Evolutionary conservation across 2,113 vertebrate genomes (phyloP), one percentile per base, ranked within the genome.

Genomic region (Hippocampus guttulatus): DNA sequence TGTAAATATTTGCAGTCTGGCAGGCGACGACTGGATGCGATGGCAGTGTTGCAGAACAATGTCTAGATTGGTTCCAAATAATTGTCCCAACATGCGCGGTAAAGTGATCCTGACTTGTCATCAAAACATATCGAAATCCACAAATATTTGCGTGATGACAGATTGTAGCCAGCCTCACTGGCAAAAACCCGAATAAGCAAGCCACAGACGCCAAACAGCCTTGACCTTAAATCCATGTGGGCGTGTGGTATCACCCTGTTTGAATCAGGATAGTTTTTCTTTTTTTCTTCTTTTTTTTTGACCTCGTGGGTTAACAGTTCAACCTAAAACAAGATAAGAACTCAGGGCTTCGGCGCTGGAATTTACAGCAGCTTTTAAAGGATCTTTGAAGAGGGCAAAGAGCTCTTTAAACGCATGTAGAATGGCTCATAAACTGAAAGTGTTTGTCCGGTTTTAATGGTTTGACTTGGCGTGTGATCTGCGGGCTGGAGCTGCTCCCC

Each of bases 291-390:
- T 38, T 38, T 33, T 6, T 38, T 38, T 33, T 33, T 20, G 58
- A 61, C 68, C 78, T 84, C 67, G 33, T 64, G 67, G 77, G 75
- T 82, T 78, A 75, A 27, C 74, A 74, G 81, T 64, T 81, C 67
- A 81, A 49, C 67, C 69, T 76, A 70, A 51, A 62, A 69, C 54
- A 67, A 69, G 78, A 85, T 87, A 85, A 77, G 67, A 68, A 79
- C 27, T 74, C 55, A 76, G 75, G 62, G 67, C 72, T 69, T 68
- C 71, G n/a, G 69, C 55, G 20, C 25, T 71, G 82, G 84, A 83
- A 84, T 91, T 88, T 89, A 89, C 78, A 49, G 71, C 85, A 64
- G 65, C 70, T 79, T 84, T 89, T 83, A 86, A 86, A 87, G 75
- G 72, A 68, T 75, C 68, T 80, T 76, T 75, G 75, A 68, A 67